Percentiles rank a stretch among this genome's conserved stretches.
Conservation (phyloP, 2,888 invertebrate species). For the Agrochola circellaris region DNA sequence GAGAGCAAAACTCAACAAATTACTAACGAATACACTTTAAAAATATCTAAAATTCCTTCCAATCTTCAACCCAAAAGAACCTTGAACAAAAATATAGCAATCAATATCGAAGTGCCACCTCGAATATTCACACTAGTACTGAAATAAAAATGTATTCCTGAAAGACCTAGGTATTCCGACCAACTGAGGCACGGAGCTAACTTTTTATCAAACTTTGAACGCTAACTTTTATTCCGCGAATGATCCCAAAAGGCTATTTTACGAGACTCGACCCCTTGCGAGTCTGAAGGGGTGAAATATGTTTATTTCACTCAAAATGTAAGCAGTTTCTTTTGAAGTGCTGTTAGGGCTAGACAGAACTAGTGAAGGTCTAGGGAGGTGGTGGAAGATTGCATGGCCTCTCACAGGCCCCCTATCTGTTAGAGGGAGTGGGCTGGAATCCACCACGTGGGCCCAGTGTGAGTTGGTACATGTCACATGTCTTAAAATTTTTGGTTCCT, state of each 20-base stretch:
- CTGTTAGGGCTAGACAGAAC: background rate
- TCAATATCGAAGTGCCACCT: constrained; percentile 38
- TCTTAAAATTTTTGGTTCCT: too few species aligned
- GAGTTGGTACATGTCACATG: too few species aligned
- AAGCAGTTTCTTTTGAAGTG: constrained; percentile 25
- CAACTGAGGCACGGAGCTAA: constrained; percentile 55
- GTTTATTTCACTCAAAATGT: constrained; percentile 54
- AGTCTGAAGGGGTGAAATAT: constrained; percentile 50
- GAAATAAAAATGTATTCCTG: constrained; percentile 56
- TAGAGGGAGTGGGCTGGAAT: too few species aligned
- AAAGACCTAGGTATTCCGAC: constrained; percentile 52
- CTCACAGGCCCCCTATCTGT: too few species aligned
- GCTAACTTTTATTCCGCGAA: constrained; percentile 68
- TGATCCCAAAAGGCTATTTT: constrained; percentile 73
- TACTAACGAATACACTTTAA: background rate
- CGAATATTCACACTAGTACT: constrained; percentile 48
- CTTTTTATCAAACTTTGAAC: constrained; percentile 69
- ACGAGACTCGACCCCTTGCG: constrained; percentile 59
- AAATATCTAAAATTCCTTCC: background rate
- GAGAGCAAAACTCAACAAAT: background rate
- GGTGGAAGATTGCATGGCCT: background rate
- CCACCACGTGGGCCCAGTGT: too few species aligned
- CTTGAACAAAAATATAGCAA: constrained; percentile 22
- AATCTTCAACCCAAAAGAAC: constrained; percentile 2
- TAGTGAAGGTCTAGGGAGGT: background rate